phyloP scores from a whole-genome alignment of 2,113 vertebrate species.

The Pteropus alecto region DNA sequence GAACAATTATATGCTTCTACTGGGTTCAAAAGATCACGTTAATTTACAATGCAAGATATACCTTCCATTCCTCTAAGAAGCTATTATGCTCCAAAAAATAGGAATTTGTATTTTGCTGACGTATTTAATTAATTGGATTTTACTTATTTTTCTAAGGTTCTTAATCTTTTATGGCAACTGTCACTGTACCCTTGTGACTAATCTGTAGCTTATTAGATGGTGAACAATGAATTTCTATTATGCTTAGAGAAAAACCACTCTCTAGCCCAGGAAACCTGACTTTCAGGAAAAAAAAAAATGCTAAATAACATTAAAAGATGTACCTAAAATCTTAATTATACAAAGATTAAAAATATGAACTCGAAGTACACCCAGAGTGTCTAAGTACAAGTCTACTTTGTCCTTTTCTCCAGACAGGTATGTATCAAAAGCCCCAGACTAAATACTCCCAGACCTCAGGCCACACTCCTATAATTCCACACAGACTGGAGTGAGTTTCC shows the following conservation, averaged over 20 bases:
- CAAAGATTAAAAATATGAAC: background rate
- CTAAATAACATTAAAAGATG: background rate
- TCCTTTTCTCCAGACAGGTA: conserved; percentile 9
- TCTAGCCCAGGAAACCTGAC: background rate
- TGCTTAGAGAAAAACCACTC: background rate
- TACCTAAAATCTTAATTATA: background rate
- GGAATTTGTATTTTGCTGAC: background rate
- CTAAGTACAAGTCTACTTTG: background rate
- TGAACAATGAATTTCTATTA: background rate
- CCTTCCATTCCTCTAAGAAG: background rate
- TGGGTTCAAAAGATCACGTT: background rate
- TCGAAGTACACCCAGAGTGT: background rate
- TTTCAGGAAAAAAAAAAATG: background rate
- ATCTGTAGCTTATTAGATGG: background rate
- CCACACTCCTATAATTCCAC: background rate
- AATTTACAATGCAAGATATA: background rate
- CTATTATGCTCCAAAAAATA: background rate
- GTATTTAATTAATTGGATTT: background rate
- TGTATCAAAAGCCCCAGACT: background rate
- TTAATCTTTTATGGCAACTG: background rate
- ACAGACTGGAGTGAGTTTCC: background rate
- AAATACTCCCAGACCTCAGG: conserved; percentile 8
- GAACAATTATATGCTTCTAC: background rate
- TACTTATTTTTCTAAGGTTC: background rate
- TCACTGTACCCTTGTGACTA: background rate